Percentiles rank a stretch among this genome's conserved stretches.
These are phyloP conservation scores for Gymnodraco acuticeps DNA, from an alignment of 2,797 vertebrate genomes.

Conservation along the genomic window DNA sequence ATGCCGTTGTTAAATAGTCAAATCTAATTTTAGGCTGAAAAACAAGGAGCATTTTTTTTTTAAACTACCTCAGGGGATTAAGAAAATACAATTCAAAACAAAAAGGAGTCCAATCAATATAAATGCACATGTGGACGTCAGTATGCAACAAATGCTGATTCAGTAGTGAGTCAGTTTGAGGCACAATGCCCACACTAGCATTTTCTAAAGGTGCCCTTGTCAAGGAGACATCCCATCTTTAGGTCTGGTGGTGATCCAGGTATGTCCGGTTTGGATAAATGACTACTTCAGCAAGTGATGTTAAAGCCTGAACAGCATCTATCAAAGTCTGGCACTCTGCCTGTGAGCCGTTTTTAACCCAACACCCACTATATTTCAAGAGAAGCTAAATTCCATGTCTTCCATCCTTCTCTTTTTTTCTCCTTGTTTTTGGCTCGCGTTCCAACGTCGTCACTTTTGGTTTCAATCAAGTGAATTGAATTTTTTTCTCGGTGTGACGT, in stretches of 20 bases:
- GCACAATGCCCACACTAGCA: slow-evolving; percentile 49
- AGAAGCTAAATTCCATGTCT: slow-evolving; percentile 43
- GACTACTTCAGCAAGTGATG: slow-evolving; percentile 72
- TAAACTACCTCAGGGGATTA: slow-evolving; percentile 12
- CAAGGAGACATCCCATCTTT: slow-evolving; percentile 63
- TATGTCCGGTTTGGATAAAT: slow-evolving; percentile 71
- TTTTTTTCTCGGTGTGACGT: slow-evolving; percentile 44
- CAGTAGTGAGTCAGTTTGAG: slow-evolving; percentile 47
- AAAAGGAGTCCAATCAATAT: slow-evolving; percentile 35
- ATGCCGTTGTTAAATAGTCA: background rate
- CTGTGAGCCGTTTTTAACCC: slow-evolving; percentile 66
- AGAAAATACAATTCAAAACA: slow-evolving; percentile 18
- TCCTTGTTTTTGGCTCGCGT: slow-evolving; percentile 34
- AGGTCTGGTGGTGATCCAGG: slow-evolving; percentile 70
- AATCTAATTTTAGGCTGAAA: background rate
- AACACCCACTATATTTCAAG: slow-evolving; percentile 63
- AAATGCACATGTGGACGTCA: slow-evolving; percentile 39
- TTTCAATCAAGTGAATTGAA: slow-evolving; percentile 55
- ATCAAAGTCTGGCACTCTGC: slow-evolving; percentile 76
- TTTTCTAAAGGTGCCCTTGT: slow-evolving; percentile 76
- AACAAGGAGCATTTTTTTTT: background rate
- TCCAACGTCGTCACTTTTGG: slow-evolving; percentile 51
- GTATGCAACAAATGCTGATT: slow-evolving; percentile 55
- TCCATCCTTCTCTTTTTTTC: slow-evolving; percentile 31
- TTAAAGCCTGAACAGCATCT: slow-evolving; percentile 71